phyloP scores from a whole-genome alignment of 1,140 invertebrate species.

The Temnothorax nylanderi region DNA sequence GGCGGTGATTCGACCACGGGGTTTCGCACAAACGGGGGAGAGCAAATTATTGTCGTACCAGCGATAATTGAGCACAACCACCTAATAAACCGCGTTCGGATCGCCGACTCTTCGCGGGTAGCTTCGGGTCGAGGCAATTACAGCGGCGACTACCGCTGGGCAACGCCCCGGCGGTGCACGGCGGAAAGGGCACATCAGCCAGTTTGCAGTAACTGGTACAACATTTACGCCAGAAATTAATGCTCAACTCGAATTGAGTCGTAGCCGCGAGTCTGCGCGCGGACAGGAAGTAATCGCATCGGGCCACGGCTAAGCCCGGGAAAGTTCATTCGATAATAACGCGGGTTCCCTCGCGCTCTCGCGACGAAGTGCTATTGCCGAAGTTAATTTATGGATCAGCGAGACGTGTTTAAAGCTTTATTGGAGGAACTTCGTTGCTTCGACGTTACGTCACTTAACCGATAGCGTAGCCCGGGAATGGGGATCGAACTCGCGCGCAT shows the following conservation, averaged over 20 bases:
- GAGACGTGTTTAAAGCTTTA: conserved; percentile 51
- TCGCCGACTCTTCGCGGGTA: conserved; percentile 64
- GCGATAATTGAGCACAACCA: conserved; percentile 74
- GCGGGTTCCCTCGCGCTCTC: not conserved
- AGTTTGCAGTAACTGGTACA: conserved; percentile 57
- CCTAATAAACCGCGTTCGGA: conserved; percentile 73
- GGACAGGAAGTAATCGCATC: conserved; percentile 57
- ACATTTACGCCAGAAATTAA: conserved; percentile 70
- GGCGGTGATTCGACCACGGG: conserved; percentile 34
- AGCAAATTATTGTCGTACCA: conserved; percentile 75
- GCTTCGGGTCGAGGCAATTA: conserved; percentile 63
- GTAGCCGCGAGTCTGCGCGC: not conserved
- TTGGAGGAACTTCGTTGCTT: conserved; percentile 45
- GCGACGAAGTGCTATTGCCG: conserved; percentile 44
- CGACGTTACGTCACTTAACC: conserved; percentile 20
- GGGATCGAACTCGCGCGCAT: not conserved
- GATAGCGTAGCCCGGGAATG: not conserved
- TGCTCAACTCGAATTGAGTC: conserved; percentile 50
- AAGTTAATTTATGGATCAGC: conserved; percentile 54
- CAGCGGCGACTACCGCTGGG: not conserved
- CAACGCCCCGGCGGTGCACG: not conserved
- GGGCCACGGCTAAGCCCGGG: not conserved
- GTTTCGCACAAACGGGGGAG: conserved; percentile 53
- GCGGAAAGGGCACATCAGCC: conserved; percentile 34
- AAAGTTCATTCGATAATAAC: conserved; percentile 58